These are phyloP conservation scores for Pteropus rufus DNA, from an alignment of 2,797 vertebrate species.

Conservation along the genomic window DNA sequence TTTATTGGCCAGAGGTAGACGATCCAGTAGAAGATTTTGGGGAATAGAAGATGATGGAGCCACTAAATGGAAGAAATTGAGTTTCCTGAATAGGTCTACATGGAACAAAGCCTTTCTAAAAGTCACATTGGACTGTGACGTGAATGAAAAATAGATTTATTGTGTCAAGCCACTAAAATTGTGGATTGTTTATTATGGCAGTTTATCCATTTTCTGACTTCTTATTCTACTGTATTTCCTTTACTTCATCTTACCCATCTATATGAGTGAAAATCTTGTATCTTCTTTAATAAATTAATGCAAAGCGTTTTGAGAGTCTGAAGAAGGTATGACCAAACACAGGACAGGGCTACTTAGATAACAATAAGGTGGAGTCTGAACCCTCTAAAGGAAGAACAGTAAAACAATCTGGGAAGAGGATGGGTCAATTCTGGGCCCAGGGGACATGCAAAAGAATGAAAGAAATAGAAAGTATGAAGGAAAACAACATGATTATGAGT, in stretches of 20 bases:
- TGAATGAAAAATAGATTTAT: not conserved
- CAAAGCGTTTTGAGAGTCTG: not conserved
- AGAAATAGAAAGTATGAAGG: not conserved
- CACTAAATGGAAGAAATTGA: not conserved
- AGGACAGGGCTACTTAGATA: not conserved
- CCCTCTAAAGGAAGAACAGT: not conserved
- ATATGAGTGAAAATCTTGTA: not conserved
- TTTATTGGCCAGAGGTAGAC: not conserved
- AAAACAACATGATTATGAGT: not conserved
- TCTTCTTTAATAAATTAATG: not conserved
- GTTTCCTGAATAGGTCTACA: not conserved
- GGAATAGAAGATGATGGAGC: not conserved
- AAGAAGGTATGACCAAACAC: not conserved
- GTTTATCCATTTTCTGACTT: not conserved
- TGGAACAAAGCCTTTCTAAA: not conserved
- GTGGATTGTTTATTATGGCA: not conserved
- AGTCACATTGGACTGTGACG: not conserved
- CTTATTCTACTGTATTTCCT: not conserved
- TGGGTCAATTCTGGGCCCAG: not conserved
- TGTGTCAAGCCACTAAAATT: not conserved
- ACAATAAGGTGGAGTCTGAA: not conserved
- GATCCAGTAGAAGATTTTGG: not conserved
- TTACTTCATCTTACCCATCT: not conserved
- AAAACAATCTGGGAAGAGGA: not conserved
- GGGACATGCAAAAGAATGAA: not conserved